Evolutionary conservation across 2,797 vertebrate genomes (phyloP).

Genomic region (Orestias chungarensis): DNA sequence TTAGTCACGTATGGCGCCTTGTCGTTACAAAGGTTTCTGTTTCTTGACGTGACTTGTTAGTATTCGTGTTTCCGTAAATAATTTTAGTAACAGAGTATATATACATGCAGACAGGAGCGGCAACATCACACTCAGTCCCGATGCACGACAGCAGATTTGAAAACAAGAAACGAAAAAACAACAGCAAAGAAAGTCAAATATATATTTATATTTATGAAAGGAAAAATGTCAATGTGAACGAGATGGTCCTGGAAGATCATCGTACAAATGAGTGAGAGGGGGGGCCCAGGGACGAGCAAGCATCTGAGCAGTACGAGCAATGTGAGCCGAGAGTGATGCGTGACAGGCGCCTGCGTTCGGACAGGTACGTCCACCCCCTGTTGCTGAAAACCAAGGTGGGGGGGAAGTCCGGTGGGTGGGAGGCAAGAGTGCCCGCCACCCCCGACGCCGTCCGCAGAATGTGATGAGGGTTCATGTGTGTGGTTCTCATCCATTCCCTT

Average conservation of each 20-base stretch:
- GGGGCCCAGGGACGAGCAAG: slow-evolving; percentile 42
- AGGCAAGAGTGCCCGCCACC: slow-evolving; percentile 56
- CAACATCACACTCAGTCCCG: slow-evolving; percentile 63
- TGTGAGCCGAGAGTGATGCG: slow-evolving; percentile 64
- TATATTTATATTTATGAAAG: slow-evolving; percentile 29
- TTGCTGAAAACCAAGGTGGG: slow-evolving; percentile 49
- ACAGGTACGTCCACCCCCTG: slow-evolving; percentile 59
- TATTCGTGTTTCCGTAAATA: slow-evolving; percentile 65
- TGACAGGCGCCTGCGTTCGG: slow-evolving; percentile 67
- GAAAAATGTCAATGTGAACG: slow-evolving; percentile 34
- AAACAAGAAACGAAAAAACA: slow-evolving; percentile 70
- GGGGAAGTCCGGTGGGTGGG: slow-evolving; percentile 41
- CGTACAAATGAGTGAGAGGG: slow-evolving; percentile 43
- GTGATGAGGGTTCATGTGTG: slow-evolving; percentile 74
- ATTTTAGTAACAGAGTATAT: slow-evolving; percentile 68
- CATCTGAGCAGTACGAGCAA: slow-evolving; percentile 55
- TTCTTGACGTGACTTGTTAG: slow-evolving; percentile 67
- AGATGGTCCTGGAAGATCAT: slow-evolving; percentile 36
- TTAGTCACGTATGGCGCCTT: slow-evolving; percentile 71
- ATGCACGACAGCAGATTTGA: slow-evolving; percentile 57
- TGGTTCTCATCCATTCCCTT: slow-evolving; percentile 73
- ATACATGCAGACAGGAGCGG: slow-evolving; percentile 71
- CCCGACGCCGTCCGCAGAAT: slow-evolving; percentile 69
- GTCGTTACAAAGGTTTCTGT: slow-evolving; percentile 69
- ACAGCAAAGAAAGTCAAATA: slow-evolving; percentile 24